These are phyloP conservation scores for Craniophora ligustri DNA, from an alignment of 2,888 invertebrate species.

Conservation along the genomic window DNA sequence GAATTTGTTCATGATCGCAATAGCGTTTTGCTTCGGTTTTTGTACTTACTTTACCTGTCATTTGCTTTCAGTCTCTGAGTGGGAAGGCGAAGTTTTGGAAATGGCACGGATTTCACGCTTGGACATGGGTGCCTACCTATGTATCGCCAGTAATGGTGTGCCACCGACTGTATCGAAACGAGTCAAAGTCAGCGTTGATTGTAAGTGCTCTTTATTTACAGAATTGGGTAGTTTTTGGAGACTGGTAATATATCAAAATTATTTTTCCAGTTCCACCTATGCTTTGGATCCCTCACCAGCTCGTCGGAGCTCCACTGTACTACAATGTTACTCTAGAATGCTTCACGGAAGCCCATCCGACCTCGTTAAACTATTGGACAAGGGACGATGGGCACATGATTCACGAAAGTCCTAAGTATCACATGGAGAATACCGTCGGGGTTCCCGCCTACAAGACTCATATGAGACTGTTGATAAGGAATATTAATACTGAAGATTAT, in stretches of 20 bases:
- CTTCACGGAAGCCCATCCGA: constrained; percentile 96
- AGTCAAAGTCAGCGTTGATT: constrained; percentile 97
- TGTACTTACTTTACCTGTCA: constrained; percentile 22
- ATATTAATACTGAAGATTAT: constrained; percentile 93
- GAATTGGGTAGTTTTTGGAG: neutral
- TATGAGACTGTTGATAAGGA: constrained; percentile 94
- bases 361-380: constrained; percentile 97
- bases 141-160: constrained; percentile 96
- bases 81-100: constrained; percentile 95
- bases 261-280: constrained; percentile 94
- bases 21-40: constrained; percentile 41
- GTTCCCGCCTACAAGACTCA: constrained; percentile 94
- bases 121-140: constrained; percentile 97
- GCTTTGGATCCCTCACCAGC: constrained; percentile 97
- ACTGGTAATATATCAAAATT: constrained; percentile 13
- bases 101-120: constrained; percentile 95
- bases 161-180: constrained; percentile 97
- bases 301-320: constrained; percentile 95
- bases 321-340: constrained; percentile 96
- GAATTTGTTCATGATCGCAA: constrained; percentile 46
- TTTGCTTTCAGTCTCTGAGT: constrained; percentile 91
- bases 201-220: constrained; percentile 90
- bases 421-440: constrained; percentile 92
- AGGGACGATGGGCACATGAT: constrained; percentile 96
- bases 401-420: constrained; percentile 94